phyloP scores from a whole-genome alignment of 2,888 invertebrate species.

The Drosophila meridionalis region DNA sequence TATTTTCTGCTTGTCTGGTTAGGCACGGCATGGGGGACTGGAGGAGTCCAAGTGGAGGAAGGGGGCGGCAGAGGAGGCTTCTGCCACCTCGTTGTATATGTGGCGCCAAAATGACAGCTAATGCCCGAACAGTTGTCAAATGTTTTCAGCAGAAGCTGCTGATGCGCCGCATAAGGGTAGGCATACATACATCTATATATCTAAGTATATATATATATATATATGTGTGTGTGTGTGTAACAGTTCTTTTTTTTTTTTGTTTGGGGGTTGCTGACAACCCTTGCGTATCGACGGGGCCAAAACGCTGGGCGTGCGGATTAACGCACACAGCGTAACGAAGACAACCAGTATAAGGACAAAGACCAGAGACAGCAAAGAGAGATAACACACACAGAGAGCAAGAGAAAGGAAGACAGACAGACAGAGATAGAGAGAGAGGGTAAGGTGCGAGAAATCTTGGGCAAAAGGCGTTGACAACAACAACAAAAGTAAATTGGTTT shows the following conservation, averaged over 20 bases:
- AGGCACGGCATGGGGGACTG: background rate
- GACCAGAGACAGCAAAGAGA: conserved; percentile 6
- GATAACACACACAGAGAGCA: background rate
- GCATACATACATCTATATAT: background rate
- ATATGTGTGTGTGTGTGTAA: background rate
- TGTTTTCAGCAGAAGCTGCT: conserved; percentile 26
- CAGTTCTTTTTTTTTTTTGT: conserved; percentile 3
- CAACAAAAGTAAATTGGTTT: conserved; percentile 54
- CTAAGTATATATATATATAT: background rate
- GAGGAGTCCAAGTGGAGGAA: background rate
- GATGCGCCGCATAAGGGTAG: conserved; percentile 27
- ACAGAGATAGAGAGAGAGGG: background rate
- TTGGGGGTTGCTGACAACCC: conserved; percentile 58
- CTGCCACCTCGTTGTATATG: conserved; percentile 19
- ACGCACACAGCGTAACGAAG: conserved; percentile 56
- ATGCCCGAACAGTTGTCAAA: conserved; percentile 57
- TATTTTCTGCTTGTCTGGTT: conserved; percentile 5
- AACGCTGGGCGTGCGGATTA: conserved; percentile 68
- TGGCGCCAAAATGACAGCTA: conserved; percentile 61
- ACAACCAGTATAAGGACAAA: conserved; percentile 13
- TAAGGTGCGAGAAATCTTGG: conserved; percentile 26
- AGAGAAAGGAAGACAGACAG: background rate
- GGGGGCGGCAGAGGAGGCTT: background rate
- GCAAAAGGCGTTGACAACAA: conserved; percentile 54
- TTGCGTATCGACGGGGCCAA: conserved; percentile 60